phyloP scores from a whole-genome alignment of 2,888 invertebrate species.

The Leucozona laternaria region DNA sequence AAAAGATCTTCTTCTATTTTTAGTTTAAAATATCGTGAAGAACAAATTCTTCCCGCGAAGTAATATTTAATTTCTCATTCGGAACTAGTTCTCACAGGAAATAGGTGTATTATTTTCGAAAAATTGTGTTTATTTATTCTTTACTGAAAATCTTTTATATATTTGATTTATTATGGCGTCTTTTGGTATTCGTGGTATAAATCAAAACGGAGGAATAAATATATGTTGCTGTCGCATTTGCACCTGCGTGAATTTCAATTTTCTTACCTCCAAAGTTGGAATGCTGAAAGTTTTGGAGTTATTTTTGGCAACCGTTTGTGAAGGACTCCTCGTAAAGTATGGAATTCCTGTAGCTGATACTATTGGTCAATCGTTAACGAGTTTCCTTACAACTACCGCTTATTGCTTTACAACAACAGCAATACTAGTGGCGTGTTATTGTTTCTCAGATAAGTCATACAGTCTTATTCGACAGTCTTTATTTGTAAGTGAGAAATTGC shows the following conservation, averaged over 20 bases:
- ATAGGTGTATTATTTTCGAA: slow-evolving; percentile 4
- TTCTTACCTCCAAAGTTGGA: slow-evolving; percentile 89
- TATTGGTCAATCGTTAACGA: slow-evolving; percentile 91
- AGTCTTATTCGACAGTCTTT: slow-evolving; percentile 91
- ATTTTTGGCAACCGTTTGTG: slow-evolving; percentile 91
- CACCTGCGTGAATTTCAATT: slow-evolving; percentile 91
- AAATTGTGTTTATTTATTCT: not conserved
- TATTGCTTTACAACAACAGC: slow-evolving; percentile 91
- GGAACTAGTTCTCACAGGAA: slow-evolving; percentile 27
- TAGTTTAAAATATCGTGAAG: slow-evolving; percentile 26
- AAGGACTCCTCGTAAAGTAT: slow-evolving; percentile 91
- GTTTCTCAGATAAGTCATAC: slow-evolving; percentile 91
- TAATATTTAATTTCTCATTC: slow-evolving; percentile 30
- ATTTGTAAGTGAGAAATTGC: slow-evolving; percentile 87
- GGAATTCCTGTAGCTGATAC: slow-evolving; percentile 89
- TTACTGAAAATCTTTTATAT: not conserved
- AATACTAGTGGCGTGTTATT: slow-evolving; percentile 90
- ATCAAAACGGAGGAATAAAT: slow-evolving; percentile 85
- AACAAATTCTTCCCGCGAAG: slow-evolving; percentile 16
- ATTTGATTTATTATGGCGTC: slow-evolving; percentile 77
- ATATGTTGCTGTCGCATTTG: slow-evolving; percentile 91
- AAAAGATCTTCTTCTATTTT: slow-evolving; percentile 58
- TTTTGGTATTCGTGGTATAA: slow-evolving; percentile 80
- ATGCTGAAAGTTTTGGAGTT: slow-evolving; percentile 90
- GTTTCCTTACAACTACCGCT: slow-evolving; percentile 91